Base-by-base conservation (phyloP, 2,113 vertebrate genomes). In the Tamias sibiricus region DNA sequence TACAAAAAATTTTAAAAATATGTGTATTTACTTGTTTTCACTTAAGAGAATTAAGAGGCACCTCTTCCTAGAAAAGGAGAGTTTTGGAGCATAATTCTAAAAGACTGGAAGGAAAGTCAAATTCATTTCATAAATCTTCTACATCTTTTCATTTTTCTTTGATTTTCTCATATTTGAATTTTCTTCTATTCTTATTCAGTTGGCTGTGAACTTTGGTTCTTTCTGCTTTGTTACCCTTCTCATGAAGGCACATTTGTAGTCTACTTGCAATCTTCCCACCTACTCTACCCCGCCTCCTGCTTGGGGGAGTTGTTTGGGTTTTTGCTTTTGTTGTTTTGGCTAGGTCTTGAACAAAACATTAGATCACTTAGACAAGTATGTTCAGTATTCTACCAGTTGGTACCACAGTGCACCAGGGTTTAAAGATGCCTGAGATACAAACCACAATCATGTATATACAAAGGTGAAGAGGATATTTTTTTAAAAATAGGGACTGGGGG, bases 381-480 rank as follows among this genome's bases (percentile, higher is more conserved):
- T 81, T 87, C 92, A 97, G 80, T 84, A 76, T 12, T 90, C 93
- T 82, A 35, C 35, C 4, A 47, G 52, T 44, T 94, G 44, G 71
- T 91, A 12, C 52, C 47, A 88, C 59, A 84, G 47, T 71, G 40
- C 1, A 64, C 19, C 30, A 49, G 44, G 28, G 28, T 96, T 94
- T 81, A 87, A 94, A 49, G 71, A 95, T 85, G 24, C 37, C 40
- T 94, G 37, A 74, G 82, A 96, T 90, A 79, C 42, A 80, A 86
- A 82, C 7, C 14, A 90, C 74, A 83, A 71, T 59, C 30, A 52
- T 85, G 83, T 88, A 85, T 88, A 85, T 72, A 57, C 5, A 92
- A 57, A 94, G 2, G n/a, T 26, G 3, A 40, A 91, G n/a, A 88
- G 14, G 20, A 47, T 24, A 28, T 14, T 6, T 88, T 62, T 89